A percentile compares a stretch with the other conserved stretches of the same genome.
phyloP scores from a whole-genome alignment of 2,888 invertebrate species.

The Operophtera brumata region DNA sequence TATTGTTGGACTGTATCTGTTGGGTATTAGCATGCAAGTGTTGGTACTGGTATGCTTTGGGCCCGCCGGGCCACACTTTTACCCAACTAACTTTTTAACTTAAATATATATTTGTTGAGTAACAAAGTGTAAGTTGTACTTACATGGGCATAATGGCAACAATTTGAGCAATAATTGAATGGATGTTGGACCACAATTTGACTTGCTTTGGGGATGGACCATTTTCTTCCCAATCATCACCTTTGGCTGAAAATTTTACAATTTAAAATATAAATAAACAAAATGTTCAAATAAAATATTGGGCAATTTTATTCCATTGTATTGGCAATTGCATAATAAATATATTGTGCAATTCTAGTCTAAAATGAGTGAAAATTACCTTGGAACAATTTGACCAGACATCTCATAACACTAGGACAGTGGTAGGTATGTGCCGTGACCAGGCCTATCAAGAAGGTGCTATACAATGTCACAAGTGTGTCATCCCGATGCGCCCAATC shows the following conservation, averaged over 20 bases:
- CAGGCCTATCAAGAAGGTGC: slow-evolving; percentile 59
- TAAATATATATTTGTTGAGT: too few species aligned
- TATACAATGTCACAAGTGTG: slow-evolving; percentile 57
- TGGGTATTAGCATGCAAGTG: too few species aligned
- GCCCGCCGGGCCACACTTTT: too few species aligned
- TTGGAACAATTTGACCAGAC: slow-evolving; percentile 66
- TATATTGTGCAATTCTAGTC: neutral
- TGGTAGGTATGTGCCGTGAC: slow-evolving; percentile 75
- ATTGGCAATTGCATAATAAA: slow-evolving; percentile 4
- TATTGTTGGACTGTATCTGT: too few species aligned
- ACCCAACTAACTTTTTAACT: too few species aligned
- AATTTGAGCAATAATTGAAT: slow-evolving; percentile 76
- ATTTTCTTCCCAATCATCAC: slow-evolving; percentile 81
- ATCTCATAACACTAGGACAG: slow-evolving; percentile 58
- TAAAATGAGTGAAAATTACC: slow-evolving; percentile 44
- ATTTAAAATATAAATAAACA: neutral
- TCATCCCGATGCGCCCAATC: slow-evolving; percentile 63
- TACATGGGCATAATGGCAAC: slow-evolving; percentile 76
- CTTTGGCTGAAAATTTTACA: slow-evolving; percentile 56
- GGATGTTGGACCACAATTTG: slow-evolving; percentile 82
- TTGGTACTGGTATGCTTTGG: too few species aligned
- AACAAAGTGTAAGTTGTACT: too few species aligned
- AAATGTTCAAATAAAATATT: slow-evolving; percentile 8
- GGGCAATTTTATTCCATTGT: neutral
- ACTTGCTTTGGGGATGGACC: slow-evolving; percentile 77